Evolutionary conservation across 2,888 invertebrate species (phyloP).

Genomic region (Tethea ocularis): DNA sequence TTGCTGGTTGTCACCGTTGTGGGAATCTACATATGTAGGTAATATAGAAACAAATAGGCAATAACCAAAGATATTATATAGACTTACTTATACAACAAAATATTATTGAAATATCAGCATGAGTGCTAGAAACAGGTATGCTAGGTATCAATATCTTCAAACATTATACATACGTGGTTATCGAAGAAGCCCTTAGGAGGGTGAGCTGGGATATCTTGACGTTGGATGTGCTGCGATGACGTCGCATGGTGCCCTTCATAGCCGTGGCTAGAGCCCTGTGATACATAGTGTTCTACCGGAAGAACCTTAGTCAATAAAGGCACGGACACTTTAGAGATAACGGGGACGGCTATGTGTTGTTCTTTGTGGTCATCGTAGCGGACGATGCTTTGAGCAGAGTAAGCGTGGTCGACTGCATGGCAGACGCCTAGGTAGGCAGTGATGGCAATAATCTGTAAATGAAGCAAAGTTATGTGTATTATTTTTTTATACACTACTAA

Average conservation of each 20-base stretch:
- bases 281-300: constrained; percentile 35
- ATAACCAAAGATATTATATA: too few relatives aligned
- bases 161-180: constrained; percentile 34
- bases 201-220: constrained; percentile 46
- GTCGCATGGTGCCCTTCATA: constrained; percentile 15
- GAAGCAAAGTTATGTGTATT: not conserved
- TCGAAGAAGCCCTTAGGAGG: constrained; percentile 51
- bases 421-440: constrained; percentile 37
- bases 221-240: constrained; percentile 60
- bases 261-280: constrained; percentile 23
- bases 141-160: too few relatives aligned
- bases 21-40: too few relatives aligned
- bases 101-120: too few relatives aligned
- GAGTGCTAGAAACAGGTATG: too few relatives aligned
- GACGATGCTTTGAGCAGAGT: constrained; percentile 45
- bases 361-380: constrained; percentile 23
- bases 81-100: too few relatives aligned
- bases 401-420: constrained; percentile 42
- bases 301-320: constrained; percentile 19
- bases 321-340: constrained; percentile 18
- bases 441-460: constrained; percentile 37
- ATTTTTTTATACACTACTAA: too few relatives aligned
- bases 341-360: constrained; percentile 20
- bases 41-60: too few relatives aligned
- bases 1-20: too few relatives aligned